Evolutionary conservation across 2,797 vertebrate species (phyloP).

Genomic region (Anguilla obscura): DNA sequence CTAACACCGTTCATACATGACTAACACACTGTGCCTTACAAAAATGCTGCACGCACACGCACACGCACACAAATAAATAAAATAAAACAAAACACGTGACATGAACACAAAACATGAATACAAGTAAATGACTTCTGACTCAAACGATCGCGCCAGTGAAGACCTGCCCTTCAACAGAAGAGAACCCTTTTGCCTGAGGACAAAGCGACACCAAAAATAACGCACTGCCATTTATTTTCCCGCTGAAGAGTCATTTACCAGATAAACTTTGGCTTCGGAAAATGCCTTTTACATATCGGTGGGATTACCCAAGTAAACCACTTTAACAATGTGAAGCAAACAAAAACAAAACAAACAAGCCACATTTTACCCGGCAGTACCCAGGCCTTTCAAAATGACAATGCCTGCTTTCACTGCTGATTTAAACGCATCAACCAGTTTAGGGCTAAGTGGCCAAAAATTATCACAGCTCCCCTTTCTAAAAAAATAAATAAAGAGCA

Average conservation of each 20-base stretch:
- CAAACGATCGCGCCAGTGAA: neutral
- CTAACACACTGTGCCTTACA: too few species aligned
- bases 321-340: neutral
- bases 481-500: neutral
- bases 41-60: too few species aligned
- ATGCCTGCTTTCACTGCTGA: neutral
- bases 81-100: neutral
- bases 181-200: neutral
- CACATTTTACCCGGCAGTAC: neutral
- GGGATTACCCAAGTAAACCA: neutral
- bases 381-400: neutral
- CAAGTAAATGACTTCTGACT: neutral
- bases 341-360: neutral
- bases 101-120: neutral
- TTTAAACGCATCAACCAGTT: neutral
- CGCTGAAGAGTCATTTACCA: neutral
- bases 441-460: neutral
- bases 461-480: neutral
- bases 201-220: neutral
- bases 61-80: neutral
- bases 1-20: too few species aligned
- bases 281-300: neutral
- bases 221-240: neutral
- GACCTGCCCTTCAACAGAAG: neutral
- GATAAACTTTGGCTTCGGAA: neutral